Evolutionary conservation across 2,888 invertebrate species (phyloP), one percentile per base, ranked within the genome.

Genomic region (Cyaniris semiargus): DNA sequence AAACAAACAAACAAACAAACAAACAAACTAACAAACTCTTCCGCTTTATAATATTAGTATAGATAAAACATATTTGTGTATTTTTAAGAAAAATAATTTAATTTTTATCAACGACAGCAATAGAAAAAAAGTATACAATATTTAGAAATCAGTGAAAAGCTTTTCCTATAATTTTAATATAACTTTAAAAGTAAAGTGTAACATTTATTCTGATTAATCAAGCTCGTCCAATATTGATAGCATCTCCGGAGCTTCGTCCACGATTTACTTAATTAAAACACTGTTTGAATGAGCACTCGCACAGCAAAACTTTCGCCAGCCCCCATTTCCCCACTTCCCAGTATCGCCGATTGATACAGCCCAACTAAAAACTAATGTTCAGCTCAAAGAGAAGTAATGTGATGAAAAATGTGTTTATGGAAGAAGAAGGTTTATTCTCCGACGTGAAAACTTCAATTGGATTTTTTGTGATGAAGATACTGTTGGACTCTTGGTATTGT

Each of bases 261-360:
- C 66, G 66, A 31, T 66, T 31, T 66, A 66, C 66, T 66, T 66
- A 66, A 66, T 66, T 66, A 66, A 66, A 31, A 66, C 66, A 66
- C 27, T 27, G 66, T 66, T 66, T 31, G 66, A 66, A 66, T 66
- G 27, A 27, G 27, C 66, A 66, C 66, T 66, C 66, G 66, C 27
- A 27, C 27, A 15, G 27, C 27, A 66, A 66, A 66, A 66, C 66
- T 31, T 66, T 31, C 66, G 27, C 10, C 60, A 60, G 60, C 58
- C 21, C 21, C 58, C n/a, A n/a, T 8, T 15, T 58, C n/a, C 21
- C 21, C 21, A 58, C 21, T 8, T 58, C 21, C 58, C 58, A 7
- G 58, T 66, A 66, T 66, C 66, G 15, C 27, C 66, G 31, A 66
- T 66, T 66, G 66, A 31, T 66, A 18, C 66, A 66, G 27, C 15